Evolutionary conservation across 23 tunicate species (phyloP), one percentile per base, ranked within the genome.

Genomic region (Ascidia mentula): DNA sequence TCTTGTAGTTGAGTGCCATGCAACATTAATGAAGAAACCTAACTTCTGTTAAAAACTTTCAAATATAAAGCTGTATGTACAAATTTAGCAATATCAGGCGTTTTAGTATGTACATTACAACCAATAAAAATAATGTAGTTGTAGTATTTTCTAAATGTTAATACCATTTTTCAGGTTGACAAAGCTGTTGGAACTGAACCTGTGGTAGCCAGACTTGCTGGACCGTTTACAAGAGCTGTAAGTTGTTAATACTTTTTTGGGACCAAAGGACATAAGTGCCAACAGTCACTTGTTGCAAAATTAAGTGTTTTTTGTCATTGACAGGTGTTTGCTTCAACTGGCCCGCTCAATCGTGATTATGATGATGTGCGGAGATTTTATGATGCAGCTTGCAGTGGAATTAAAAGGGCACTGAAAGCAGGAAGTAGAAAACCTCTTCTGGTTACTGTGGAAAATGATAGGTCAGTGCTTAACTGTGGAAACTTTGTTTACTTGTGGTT

Each of bases 291-390:
- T 33, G 38, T 18, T 69, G 60, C 37, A 36, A 79, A 7, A 30
- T 69, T 7, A 32, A 26, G 30, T 13, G 28, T 60, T 26, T 69
- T 79, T 32, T 30, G 13, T 15, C 40, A 7, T 28, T 35, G 15
- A 22, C 37, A 85, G 89, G 71, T 93, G 3, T 93, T 81, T 69
- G 83, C 99, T 33, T 82, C 89, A 40, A 95, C 99, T 34, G 99
- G 99, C 18, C 96, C 99, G 7, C 38, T 95, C 40, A 86, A 95
- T 59, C 83, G 99, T 12, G 95, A 90, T 82, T 90, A 86, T 65
- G 99, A 95, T 71, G 99, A 95, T 69, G 92, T 95, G 20, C 65
- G 99, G 35, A 69, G 96, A 32, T 95, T 95, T 76, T 60, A 60
- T 75, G 96, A 95, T 72, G 99, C 99, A 24, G 99, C 91, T 1